Conservation (phyloP, 2,888 invertebrate species). For the Vanessa cardui region DNA sequence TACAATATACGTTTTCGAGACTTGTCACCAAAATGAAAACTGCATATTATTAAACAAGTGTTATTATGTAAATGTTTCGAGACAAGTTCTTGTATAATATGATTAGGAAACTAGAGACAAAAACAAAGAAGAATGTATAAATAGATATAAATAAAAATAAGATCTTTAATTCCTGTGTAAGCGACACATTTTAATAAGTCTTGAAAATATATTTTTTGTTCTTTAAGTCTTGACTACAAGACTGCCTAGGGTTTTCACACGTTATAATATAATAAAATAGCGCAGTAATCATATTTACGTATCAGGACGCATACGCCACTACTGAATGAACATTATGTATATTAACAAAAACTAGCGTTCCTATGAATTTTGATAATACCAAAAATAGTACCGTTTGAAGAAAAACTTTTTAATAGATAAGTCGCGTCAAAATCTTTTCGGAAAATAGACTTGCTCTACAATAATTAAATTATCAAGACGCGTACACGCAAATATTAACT, state of each 20-base stretch:
- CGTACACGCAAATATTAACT: neutral
- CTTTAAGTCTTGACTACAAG: too few relatives aligned
- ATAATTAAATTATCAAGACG: neutral
- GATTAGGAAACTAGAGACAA: too few relatives aligned
- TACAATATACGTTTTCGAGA: constrained; percentile 5
- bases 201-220: neutral
- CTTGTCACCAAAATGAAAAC: neutral
- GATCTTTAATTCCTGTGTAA: neutral
- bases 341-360: too few relatives aligned
- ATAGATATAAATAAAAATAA: neutral
- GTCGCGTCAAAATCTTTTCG: neutral
- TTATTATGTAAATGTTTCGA: neutral
- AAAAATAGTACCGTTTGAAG: neutral
- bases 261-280: too few relatives aligned
- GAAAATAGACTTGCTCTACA: neutral
- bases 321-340: too few relatives aligned
- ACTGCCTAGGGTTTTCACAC: too few relatives aligned
- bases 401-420: neutral
- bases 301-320: too few relatives aligned
- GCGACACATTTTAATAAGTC: neutral
- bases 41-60: neutral
- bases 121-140: too few relatives aligned
- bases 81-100: neutral
- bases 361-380: too few relatives aligned
- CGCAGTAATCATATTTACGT: too few relatives aligned